These are phyloP conservation scores for Coreius guichenoti DNA, from an alignment of 2,797 vertebrate species.

Conservation along the genomic window DNA sequence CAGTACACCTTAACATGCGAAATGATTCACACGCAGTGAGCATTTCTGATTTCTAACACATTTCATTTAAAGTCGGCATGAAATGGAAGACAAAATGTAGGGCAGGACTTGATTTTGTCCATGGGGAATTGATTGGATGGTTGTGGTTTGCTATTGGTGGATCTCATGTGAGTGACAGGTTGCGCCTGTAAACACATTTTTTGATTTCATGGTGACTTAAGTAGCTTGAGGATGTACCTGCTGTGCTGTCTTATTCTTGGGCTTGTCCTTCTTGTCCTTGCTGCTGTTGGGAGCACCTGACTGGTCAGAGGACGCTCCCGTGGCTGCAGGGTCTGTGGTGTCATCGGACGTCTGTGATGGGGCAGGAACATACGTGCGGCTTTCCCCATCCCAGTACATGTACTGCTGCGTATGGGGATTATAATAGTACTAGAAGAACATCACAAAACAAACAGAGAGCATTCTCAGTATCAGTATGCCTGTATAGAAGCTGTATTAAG, in stretches of 20 bases:
- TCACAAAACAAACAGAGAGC: not conserved
- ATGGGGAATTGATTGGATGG: not conserved
- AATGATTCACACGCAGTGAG: not conserved
- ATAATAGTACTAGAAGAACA: conserved; percentile 84
- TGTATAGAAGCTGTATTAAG: not conserved
- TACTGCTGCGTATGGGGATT: conserved; percentile 88
- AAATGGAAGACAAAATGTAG: not conserved
- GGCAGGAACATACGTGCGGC: conserved; percentile 84
- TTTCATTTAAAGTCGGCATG: not conserved
- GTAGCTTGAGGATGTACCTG: conserved; percentile 76
- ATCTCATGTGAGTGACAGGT: not conserved
- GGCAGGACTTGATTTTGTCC: not conserved
- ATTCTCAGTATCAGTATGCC: not conserved
- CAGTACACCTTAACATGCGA: no score
- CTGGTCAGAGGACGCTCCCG: conserved; percentile 61
- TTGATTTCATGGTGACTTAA: not conserved
- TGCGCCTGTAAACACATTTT: not conserved
- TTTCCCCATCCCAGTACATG: conserved; percentile 92
- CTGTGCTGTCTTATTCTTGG: conserved; percentile 91
- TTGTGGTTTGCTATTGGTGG: no score
- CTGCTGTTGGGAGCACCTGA: conserved; percentile 68
- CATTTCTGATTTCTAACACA: not conserved
- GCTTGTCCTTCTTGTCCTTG: conserved; percentile 92
- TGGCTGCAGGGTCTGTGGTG: conserved; percentile 39
- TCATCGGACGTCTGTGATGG: conserved; percentile 75